A percentile compares a stretch with the other conserved stretches of the same genome.
Evolutionary conservation across 2,113 vertebrate genomes (phyloP).

Genomic region (Oncorhynchus kisutch): DNA sequence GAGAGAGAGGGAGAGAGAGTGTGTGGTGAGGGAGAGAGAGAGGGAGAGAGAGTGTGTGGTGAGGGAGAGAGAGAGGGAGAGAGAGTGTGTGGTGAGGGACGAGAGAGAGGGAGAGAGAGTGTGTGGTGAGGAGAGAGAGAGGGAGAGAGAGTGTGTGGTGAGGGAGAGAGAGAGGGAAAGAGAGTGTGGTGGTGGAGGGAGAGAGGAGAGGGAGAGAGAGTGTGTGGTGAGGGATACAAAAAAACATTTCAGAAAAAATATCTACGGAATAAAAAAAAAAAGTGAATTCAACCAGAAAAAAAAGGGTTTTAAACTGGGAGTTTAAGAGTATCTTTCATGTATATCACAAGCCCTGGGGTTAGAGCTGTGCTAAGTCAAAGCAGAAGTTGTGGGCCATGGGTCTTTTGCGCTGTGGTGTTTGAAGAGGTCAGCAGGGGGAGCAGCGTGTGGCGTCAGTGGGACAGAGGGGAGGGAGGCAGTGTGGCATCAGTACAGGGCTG

Average conservation of each 20-base stretch:
- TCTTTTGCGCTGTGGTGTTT: constrained; percentile 72
- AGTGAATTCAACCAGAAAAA: constrained; percentile 58
- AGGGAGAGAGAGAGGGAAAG: no score
- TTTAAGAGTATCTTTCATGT: constrained; percentile 81
- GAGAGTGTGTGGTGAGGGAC: no score
- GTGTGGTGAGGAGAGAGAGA: no score
- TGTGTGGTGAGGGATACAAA: constrained; percentile 5
- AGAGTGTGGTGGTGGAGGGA: no score
- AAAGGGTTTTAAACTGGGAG: constrained; percentile 72
- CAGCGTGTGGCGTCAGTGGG: constrained; percentile 79
- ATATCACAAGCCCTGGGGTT: constrained; percentile 75
- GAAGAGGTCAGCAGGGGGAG: constrained; percentile 79
- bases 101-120: no score
- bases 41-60: no score
- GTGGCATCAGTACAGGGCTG: no score
- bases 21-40: no score
- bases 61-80: no score
- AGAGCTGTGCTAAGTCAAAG: constrained; percentile 80
- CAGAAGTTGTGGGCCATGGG: constrained; percentile 70
- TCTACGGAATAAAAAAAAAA: constrained; percentile 36
- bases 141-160: no score
- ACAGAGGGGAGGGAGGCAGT: constrained; percentile 23
- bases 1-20: no score
- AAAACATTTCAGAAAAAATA: neutral
- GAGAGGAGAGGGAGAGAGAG: neutral